Base-by-base conservation (phyloP, 2,888 invertebrate genomes). In the Cantharis rustica region DNA sequence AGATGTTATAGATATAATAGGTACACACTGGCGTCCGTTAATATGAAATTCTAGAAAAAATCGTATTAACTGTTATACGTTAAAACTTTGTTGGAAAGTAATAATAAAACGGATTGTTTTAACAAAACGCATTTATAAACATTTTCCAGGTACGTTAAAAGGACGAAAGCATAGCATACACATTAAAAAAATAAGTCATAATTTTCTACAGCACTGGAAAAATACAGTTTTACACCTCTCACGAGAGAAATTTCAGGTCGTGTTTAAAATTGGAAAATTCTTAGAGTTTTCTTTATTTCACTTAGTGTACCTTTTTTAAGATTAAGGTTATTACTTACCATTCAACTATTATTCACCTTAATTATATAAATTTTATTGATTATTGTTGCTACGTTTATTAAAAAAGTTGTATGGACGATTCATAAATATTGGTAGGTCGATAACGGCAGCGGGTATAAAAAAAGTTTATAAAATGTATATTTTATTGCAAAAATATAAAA, bases 211-310 rank as follows among this genome's bases (percentile, higher is more conserved):
- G 64, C 74, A 69, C 77, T 77, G 77, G 74, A 64, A 68, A 69
- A 64, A 64, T 77, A 80, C 79, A 80, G 80, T 78, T 82, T 77
- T 79, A 83, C 78, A 77, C 77, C 78, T 79, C 84, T 80, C 84
- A 20, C 75, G 85, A 84, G 85, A 83, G 82, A 84, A 79, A 84
- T 84, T 84, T 83, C 79, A 75, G 78, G 78, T 80, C 83, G 79
- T 81, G 81, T 84, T 84, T 84, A 84, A 84, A 84, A 84, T 84
- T 84, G 84, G 82, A 80, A 81, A 82, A 81, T 83, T 81, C 81
- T 82, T 80, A 70, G 71, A 78, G 73, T 80, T 82, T 83, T 81
- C 81, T 81, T 83, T 81, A 81, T 81, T 81, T 82, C 81, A 80
- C 80, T 81, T 80, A 81, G 78, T 73, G 75, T 69, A 74, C 76